Conservation (phyloP, 2,888 invertebrate genomes). For the Eupeodes luniger region DNA sequence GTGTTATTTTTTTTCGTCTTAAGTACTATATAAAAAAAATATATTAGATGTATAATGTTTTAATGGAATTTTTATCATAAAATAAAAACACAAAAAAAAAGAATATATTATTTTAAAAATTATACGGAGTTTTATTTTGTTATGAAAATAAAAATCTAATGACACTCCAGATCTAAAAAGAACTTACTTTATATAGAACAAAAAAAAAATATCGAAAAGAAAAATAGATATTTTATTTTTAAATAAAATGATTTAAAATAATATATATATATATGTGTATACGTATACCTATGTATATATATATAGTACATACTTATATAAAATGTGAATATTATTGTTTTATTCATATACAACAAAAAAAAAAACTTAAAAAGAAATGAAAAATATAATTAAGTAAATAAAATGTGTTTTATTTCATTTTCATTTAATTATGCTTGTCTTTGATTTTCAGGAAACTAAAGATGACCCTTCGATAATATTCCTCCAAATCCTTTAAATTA, state of each 20-base stretch:
- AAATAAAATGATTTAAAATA: constrained; percentile 46
- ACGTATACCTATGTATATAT: neutral
- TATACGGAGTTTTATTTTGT: constrained; percentile 26
- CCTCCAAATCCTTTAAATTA: neutral
- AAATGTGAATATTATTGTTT: constrained; percentile 68
- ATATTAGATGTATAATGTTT: constrained; percentile 46
- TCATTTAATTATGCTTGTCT: constrained; percentile 36
- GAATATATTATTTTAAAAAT: constrained; percentile 22
- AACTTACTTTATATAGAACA: constrained; percentile 29
- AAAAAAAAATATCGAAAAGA: constrained; percentile 44
- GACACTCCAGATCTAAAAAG: constrained; percentile 49
- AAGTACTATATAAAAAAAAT: constrained; percentile 25
- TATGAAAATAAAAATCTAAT: constrained; percentile 27
- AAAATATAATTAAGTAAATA: constrained; percentile 68
- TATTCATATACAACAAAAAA: constrained; percentile 68
- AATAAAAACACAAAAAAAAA: constrained; percentile 11
- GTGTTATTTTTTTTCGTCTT: constrained; percentile 44
- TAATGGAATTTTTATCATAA: constrained; percentile 58
- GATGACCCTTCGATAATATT: neutral
- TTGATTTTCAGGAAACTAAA: constrained; percentile 37
- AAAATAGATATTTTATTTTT: constrained; percentile 65
- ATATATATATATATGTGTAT: constrained; percentile 19
- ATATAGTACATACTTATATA: constrained; percentile 12
- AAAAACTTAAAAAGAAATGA: constrained; percentile 50
- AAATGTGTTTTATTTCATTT: constrained; percentile 69